A percentile compares a stretch with the other conserved stretches of the same genome.
Evolutionary conservation across 1,140 invertebrate species (phyloP).

Genomic region (Magallana ariakensis): DNA sequence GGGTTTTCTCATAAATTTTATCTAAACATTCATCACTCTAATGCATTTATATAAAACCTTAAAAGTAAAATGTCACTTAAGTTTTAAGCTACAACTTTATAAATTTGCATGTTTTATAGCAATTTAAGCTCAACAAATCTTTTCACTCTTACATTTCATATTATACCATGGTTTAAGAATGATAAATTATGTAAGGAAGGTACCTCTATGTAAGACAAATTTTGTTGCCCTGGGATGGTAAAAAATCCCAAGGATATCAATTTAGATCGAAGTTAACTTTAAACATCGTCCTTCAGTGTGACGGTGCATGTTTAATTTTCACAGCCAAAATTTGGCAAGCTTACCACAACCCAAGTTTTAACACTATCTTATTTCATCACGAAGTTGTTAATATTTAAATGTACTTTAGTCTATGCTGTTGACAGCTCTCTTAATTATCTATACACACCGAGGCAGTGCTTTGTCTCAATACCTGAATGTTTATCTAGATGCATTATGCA

Average conservation of each 20-base stretch:
- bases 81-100: not conserved
- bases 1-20: constrained; percentile 3
- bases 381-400: constrained; percentile 18
- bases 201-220: not conserved
- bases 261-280: too few relatives aligned
- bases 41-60: not conserved
- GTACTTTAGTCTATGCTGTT: not conserved
- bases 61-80: constrained; percentile 10
- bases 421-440: not conserved
- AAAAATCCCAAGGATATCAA: too few relatives aligned
- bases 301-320: too few relatives aligned
- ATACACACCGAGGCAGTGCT: not conserved
- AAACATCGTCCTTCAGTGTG: too few relatives aligned
- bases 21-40: not conserved
- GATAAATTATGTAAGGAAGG: not conserved
- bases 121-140: not conserved
- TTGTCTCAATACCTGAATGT: not conserved
- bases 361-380: constrained; percentile 34
- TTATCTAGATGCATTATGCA: constrained; percentile 32
- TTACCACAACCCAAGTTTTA: constrained; percentile 10
- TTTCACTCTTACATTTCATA: not conserved
- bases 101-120: constrained; percentile 10
- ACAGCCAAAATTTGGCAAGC: not conserved
- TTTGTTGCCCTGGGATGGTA: not conserved
- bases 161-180: not conserved